Evolutionary conservation across 2,113 vertebrate genomes (phyloP), one percentile per base, ranked within the genome.

Genomic region (Tachycineta bicolor): DNA sequence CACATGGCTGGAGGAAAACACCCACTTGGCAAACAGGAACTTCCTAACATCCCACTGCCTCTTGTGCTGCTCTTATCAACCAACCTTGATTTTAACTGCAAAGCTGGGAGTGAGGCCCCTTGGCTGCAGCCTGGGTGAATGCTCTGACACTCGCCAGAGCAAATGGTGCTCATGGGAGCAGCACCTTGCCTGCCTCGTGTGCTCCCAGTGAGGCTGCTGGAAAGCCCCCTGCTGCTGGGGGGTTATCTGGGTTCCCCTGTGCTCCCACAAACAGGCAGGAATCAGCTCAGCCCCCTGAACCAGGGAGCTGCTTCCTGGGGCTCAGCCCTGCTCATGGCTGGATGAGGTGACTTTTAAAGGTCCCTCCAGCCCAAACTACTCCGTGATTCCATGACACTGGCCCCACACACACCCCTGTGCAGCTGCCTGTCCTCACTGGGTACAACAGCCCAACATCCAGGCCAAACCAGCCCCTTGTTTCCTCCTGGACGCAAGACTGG

Each of bases 231-330:
- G 63, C 21, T 59, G 53, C 22, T 5, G 2, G 6, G 46, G 37
- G 28, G 18, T 50, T 64, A 33, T 15, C 7, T 0, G 0, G 43
- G 44, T 1, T 73, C n/a, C n/a, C 65, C 37, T 46, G 0, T 0
- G 19, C 20, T 47, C 28, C 41, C 6, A 1, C 22, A n/a, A 44
- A 63, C 24, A n/a, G 18, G 23, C 23, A 67, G 22, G 11, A n/a
- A 50, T 41, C 33, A 13, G 44, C 64, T 81, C 74, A 82, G 74
- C 12, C 19, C 28, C 29, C 69, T 0, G 0, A 39, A 34, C 4
- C 37, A 53, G 50, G 37, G 44, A 63, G 53, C 47, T 70, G 52
- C 76, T 47, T 29, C 25, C 25, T 1, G 1, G 2, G 6, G 14
- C 53, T 16, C 53, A 50, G 19, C 23, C 49, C 62, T 59, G 50